These are phyloP conservation scores for Glyptemys insculpta DNA, from an alignment of 2,797 vertebrate genomes.

Conservation along the genomic window DNA sequence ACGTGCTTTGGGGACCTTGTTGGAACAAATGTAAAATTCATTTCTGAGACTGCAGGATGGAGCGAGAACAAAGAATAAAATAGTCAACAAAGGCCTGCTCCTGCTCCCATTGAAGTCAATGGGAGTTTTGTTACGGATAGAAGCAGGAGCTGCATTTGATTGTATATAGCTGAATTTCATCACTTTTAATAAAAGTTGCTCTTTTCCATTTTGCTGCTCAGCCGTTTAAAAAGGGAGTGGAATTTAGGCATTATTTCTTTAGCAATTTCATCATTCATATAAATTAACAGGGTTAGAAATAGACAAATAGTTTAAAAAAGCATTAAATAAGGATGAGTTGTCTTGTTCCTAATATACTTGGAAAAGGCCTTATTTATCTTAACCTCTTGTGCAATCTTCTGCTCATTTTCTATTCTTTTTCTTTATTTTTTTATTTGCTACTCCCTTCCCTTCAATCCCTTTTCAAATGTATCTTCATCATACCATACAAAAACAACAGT, in stretches of 20 bases:
- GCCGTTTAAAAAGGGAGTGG: background rate
- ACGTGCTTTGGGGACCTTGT: background rate
- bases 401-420: background rate
- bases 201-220: background rate
- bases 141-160: background rate
- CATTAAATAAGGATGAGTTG: background rate
- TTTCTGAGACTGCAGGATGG: conserved; percentile 41
- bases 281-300: background rate
- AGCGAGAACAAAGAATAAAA: conserved; percentile 10
- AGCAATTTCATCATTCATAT: background rate
- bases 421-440: fast-evolving
- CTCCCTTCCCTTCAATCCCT: background rate
- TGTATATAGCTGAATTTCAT: background rate
- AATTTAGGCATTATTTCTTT: background rate
- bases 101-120: background rate
- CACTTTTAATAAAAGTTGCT: background rate
- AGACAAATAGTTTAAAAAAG: background rate
- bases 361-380: background rate
- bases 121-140: background rate
- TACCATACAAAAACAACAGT: background rate
- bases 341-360: background rate
- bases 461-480: background rate
- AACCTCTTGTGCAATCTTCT: background rate
- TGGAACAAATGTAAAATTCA: background rate
- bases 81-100: background rate